Conservation (phyloP, 2,888 invertebrate species). For the Mactromeris polynyma region DNA sequence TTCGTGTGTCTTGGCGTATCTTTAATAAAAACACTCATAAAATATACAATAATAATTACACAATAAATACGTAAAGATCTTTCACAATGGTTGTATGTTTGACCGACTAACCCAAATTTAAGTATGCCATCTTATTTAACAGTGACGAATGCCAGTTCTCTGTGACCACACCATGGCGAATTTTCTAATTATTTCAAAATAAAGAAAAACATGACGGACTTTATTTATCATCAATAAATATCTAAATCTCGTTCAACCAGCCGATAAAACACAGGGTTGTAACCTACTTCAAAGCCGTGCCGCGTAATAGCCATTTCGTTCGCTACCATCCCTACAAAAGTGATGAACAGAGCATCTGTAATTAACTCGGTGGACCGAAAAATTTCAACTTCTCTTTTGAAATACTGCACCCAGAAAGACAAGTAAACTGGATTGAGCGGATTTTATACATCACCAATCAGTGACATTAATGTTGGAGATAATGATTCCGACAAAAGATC, state of each 20-base stretch:
- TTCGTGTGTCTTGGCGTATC: too few relatives aligned
- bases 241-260: background rate
- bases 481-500: background rate
- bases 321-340: background rate
- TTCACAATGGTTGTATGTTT: background rate
- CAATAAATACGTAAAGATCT: background rate
- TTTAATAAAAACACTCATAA: too few relatives aligned
- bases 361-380: slow-evolving; percentile 17
- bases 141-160: background rate
- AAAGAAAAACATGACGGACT: background rate
- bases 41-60: too few relatives aligned
- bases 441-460: background rate
- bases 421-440: background rate
- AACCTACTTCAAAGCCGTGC: background rate
- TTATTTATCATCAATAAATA: background rate
- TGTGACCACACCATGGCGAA: background rate
- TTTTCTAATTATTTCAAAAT: background rate
- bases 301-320: background rate
- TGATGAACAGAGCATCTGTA: background rate
- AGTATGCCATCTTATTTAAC: background rate
- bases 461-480: background rate
- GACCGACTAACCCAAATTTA: background rate
- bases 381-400: slow-evolving; percentile 8
- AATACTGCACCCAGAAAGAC: background rate
- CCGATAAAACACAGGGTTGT: background rate